phyloP scores from a whole-genome alignment of 2,113 vertebrate species.

The Notiomystis cincta region DNA sequence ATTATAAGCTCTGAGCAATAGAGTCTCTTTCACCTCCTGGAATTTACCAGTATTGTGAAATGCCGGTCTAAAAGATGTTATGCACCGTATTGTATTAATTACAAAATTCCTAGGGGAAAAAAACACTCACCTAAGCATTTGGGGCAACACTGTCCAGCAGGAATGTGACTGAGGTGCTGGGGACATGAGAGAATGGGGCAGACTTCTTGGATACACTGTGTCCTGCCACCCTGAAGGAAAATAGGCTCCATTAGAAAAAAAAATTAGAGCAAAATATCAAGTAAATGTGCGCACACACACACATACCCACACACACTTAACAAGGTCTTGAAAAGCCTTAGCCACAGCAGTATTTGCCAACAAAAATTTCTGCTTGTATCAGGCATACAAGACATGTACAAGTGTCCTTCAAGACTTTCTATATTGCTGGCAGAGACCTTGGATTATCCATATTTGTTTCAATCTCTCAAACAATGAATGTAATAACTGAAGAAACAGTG shows the following conservation, averaged over 20 bases:
- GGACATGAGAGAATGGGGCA: slow-evolving; percentile 97
- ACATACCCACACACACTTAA: background rate
- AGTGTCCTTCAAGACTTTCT: background rate
- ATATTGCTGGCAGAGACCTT: background rate
- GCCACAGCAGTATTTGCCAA: background rate
- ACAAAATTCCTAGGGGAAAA: background rate
- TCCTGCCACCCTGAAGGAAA: slow-evolving; percentile 85
- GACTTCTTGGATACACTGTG: slow-evolving; percentile 87
- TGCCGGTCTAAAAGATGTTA: background rate
- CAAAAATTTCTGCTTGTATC: background rate
- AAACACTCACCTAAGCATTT: slow-evolving; percentile 86
- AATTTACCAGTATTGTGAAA: background rate
- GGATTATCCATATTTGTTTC: background rate
- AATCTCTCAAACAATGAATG: background rate
- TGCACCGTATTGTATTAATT: background rate
- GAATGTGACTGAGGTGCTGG: slow-evolving; percentile 88
- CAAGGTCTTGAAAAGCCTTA: background rate
- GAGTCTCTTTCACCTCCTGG: background rate
- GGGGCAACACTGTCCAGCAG: slow-evolving; percentile 89
- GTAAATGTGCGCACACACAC: background rate
- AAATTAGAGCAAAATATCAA: background rate
- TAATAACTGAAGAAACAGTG: background rate
- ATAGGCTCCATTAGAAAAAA: slow-evolving; percentile 41
- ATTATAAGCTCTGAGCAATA: background rate
- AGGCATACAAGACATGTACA: background rate